Base-by-base conservation (phyloP, 1,140 invertebrate genomes). In the Conopomorpha cramerella region DNA sequence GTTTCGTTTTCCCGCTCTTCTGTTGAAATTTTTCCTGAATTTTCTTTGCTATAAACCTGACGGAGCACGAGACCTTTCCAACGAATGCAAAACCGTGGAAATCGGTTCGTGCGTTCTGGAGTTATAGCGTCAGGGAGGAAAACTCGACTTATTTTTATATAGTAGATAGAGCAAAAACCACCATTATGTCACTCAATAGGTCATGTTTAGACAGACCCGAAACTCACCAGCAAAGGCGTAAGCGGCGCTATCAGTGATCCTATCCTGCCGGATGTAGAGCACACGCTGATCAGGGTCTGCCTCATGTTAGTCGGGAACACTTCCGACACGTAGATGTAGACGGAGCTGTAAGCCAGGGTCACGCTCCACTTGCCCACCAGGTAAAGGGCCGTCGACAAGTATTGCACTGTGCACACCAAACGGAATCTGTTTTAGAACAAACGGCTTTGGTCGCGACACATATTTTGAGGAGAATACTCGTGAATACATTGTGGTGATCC, bases 311-410 rank as follows among this genome's bases (percentile, higher is more conserved):
- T 89, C 0, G 87, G 87, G 56, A 87, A 89, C 42, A 89, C 79
- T 53, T 89, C 86, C 0, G 84, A 81, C 2, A 86, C 86, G 49
- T 86, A 86, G 46, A 88, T 81, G 54, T 88, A 88, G 4, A 87
- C 68, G 1, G 80, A 80, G 18, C 78, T 78, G 51, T 85, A 85
- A 0, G 84, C 77, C 15, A 82, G 65, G 0, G 84, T 84, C 28
- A 85, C 85, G 18, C 81, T 81, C 63, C 82, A 83, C 52, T 87
- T 88, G 1, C 86, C 86, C 1, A 82, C 50, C 41, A 89, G 72
- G 45, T 85, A 87, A 2, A 82, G 40, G 0, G 51, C 49, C 6
- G 64, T 57, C 11, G 68, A 73, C 58, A 61, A 73, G 46, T 55
- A 64, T 37, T 60, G 55, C 34, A 56, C 68, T 73, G 53, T 27